Base-by-base conservation (phyloP, 2,113 vertebrate species). In the Scomber scombrus region DNA sequence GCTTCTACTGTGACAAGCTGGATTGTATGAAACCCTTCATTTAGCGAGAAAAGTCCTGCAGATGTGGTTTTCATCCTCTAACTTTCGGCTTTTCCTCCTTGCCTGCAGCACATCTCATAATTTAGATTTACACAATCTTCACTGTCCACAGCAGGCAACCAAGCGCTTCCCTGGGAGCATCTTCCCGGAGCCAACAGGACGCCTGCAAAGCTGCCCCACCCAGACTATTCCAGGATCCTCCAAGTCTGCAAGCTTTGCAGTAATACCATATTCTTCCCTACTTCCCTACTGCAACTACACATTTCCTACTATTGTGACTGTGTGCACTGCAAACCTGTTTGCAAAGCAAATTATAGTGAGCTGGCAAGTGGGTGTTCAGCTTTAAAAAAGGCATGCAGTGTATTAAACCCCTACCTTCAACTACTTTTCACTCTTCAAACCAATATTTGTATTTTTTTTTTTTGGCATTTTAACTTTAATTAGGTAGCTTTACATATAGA, bases 201-300 rank as follows among this genome's bases (percentile, higher is more conserved):
- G 67, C 43, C 63, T 70, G 71, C n/a, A 63, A 69, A 69, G 73
- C 79, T 23, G 88, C 87, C 81, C 57, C 88, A 75, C 92, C 92
- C 90, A 76, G 60, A 9, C 84, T 82, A 90, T 90, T 90, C 70
- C 82, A 84, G 52, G 80, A 75, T 82, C 31, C 65, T 69, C 52
- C 52, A 82, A 47, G 19, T 61, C 55, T 69, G 46, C 16, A 58
- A 31, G 45, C 47, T 64, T 16, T 81, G 26, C 34, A 81, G 60
- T 64, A 45, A n/a, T 26, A 74, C 69, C 54, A 63, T 51, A 29
- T 75, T 71, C 15, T 67, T 76, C 46, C 11, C 50, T 14, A 67
- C 29, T 19, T 26, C 23, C 23, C 23, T 26, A 26, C 23, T 34
- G 78, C 18, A 45, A 55, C 11, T 29, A 71, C 14, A n/a, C 29